Conservation (phyloP, 2,113 vertebrate genomes). For the Neotoma lepida region DNA sequence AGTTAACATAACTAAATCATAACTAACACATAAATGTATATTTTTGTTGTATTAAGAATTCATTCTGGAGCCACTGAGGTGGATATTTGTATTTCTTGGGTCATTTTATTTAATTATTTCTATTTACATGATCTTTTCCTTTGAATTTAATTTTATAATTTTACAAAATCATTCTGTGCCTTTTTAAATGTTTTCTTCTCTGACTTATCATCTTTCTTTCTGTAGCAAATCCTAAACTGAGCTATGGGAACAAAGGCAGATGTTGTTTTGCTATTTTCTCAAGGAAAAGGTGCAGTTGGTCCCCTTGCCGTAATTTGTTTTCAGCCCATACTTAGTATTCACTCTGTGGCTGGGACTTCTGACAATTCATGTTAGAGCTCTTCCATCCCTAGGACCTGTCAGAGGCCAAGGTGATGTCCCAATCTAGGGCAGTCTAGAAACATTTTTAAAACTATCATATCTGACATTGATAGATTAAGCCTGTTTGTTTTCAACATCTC, state of each 20-base stretch:
- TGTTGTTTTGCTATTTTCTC: neutral
- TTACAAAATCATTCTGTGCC: neutral
- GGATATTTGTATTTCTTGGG: neutral
- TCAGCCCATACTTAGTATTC: neutral
- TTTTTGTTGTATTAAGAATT: slow-evolving; percentile 1
- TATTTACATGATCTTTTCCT: neutral
- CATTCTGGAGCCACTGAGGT: neutral
- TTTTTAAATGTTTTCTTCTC: neutral
- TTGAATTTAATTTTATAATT: neutral
- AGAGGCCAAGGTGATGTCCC: neutral
- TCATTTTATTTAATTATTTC: neutral
- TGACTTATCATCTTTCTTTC: neutral
- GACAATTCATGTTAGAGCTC: neutral
- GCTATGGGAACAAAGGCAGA: neutral
- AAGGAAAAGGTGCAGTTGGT: neutral
- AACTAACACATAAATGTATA: neutral
- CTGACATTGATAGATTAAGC: neutral
- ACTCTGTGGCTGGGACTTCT: neutral
- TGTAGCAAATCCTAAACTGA: neutral
- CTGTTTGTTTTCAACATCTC: neutral
- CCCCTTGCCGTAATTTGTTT: neutral
- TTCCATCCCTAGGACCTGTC: neutral
- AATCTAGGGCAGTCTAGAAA: neutral
- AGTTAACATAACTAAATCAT: neutral
- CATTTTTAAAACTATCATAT: neutral